Evolutionary conservation across 2,888 invertebrate species (phyloP).

Genomic region (Dusona sp.): DNA sequence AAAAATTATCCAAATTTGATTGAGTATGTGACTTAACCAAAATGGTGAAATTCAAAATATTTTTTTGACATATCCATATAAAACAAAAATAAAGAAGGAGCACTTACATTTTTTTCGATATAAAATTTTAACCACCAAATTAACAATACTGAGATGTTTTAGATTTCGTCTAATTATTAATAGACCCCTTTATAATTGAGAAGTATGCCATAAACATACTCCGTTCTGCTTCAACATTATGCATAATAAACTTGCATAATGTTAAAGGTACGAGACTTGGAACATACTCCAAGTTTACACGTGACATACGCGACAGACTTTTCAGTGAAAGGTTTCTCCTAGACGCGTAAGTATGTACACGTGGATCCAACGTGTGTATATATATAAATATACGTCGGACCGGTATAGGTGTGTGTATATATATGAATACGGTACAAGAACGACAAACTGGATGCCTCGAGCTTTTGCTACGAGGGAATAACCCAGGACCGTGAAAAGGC

Average conservation of each 20-base stretch:
- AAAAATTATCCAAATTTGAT: background rate
- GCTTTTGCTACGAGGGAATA: slow-evolving; percentile 51
- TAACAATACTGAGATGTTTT: background rate
- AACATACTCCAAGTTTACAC: slow-evolving; percentile 35
- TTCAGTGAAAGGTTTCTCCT: slow-evolving; percentile 14
- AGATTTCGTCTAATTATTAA: background rate
- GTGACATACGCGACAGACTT: slow-evolving; percentile 34
- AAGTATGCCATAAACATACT: slow-evolving; percentile 3
- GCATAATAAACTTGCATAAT: slow-evolving; percentile 18
- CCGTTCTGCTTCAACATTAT: background rate
- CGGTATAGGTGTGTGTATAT: too few relatives aligned
- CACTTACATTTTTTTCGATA: background rate
- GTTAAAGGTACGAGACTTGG: slow-evolving; percentile 6
- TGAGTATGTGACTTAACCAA: background rate
- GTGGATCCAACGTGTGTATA: background rate
- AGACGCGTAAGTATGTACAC: slow-evolving; percentile 4
- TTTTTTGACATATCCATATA: background rate
- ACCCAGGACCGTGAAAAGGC: slow-evolving; percentile 63
- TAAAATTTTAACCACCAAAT: background rate
- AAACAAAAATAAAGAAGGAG: background rate
- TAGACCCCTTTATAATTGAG: too few relatives aligned
- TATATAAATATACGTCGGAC: too few relatives aligned
- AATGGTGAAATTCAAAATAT: background rate
- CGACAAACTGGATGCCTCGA: slow-evolving; percentile 47
- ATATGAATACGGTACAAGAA: slow-evolving; percentile 16